phyloP scores from a whole-genome alignment of 2,797 vertebrate species.

The Rhinichthys osculus region DNA sequence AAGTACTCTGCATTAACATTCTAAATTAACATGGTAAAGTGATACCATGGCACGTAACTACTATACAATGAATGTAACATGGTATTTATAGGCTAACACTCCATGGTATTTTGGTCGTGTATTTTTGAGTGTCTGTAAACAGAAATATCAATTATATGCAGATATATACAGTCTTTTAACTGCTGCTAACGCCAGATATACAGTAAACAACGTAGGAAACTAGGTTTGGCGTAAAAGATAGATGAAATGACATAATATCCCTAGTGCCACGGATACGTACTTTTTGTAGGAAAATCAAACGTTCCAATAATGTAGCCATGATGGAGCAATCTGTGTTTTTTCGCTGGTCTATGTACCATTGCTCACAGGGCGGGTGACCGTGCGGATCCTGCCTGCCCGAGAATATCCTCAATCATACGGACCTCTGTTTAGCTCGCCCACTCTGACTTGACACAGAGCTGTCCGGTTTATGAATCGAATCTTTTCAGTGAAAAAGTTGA shows the following conservation, averaged over 20 bases:
- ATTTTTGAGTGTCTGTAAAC: neutral
- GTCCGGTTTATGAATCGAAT: neutral
- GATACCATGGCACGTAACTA: neutral
- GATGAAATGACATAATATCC: neutral
- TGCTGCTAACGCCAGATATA: neutral
- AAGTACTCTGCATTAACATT: too few relatives aligned
- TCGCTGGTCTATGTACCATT: conserved; percentile 59
- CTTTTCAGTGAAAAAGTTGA: neutral
- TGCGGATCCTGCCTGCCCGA: conserved; percentile 41
- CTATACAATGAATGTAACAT: neutral
- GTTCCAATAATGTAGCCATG: conserved; percentile 84
- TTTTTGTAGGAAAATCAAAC: conserved; percentile 82
- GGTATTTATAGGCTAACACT: neutral
- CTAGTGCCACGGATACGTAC: conserved; percentile 66
- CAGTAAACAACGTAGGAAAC: neutral
- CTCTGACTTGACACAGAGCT: neutral
- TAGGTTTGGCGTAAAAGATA: neutral
- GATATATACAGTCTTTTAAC: neutral
- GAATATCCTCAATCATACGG: neutral
- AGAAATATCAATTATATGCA: conserved; percentile 4
- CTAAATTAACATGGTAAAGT: too few relatives aligned
- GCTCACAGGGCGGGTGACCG: conserved; percentile 41
- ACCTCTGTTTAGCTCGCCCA: neutral
- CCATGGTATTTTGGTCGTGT: neutral
- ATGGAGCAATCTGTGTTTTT: conserved; percentile 70